Percentiles rank a stretch among this genome's conserved stretches.
phyloP scores from a whole-genome alignment of 2,797 vertebrate genomes.

The Phrynocephalus vlangalii region DNA sequence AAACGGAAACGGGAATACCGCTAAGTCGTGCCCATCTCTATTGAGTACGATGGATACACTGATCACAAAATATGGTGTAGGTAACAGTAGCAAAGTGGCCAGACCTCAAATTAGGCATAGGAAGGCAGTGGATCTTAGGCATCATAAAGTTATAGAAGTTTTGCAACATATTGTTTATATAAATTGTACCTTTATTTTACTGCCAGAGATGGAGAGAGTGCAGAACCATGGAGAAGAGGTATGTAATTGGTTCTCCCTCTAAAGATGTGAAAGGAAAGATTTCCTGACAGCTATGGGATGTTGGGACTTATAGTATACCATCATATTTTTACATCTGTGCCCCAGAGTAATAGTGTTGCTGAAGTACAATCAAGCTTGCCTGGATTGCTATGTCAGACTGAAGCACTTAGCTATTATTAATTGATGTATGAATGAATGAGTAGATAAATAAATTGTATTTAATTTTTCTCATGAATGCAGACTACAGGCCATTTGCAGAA shows the following conservation, averaged over 20 bases:
- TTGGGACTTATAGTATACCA: too few relatives aligned
- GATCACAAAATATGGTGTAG: background rate
- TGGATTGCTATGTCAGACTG: background rate
- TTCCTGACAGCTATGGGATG: too few relatives aligned
- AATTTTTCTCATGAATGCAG: background rate
- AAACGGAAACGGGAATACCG: too few relatives aligned
- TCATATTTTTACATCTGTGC: too few relatives aligned
- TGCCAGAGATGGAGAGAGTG: background rate
- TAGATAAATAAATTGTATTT: background rate
- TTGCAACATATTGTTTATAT: background rate
- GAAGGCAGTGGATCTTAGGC: background rate
- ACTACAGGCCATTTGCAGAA: rapidly evolving
- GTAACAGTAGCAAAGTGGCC: too few relatives aligned
- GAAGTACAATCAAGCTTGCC: background rate
- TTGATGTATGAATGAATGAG: background rate
- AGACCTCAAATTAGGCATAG: background rate
- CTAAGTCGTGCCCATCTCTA: too few relatives aligned
- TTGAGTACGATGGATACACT: background rate
- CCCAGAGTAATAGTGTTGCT: background rate
- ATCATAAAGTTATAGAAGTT: too few relatives aligned
- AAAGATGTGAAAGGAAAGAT: too few relatives aligned
- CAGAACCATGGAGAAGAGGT: too few relatives aligned
- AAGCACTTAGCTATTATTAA: background rate
- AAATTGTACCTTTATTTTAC: background rate
- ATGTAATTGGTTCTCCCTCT: too few relatives aligned